Conservation (phyloP, 2,888 invertebrate genomes). For the Chrysolina americana region DNA sequence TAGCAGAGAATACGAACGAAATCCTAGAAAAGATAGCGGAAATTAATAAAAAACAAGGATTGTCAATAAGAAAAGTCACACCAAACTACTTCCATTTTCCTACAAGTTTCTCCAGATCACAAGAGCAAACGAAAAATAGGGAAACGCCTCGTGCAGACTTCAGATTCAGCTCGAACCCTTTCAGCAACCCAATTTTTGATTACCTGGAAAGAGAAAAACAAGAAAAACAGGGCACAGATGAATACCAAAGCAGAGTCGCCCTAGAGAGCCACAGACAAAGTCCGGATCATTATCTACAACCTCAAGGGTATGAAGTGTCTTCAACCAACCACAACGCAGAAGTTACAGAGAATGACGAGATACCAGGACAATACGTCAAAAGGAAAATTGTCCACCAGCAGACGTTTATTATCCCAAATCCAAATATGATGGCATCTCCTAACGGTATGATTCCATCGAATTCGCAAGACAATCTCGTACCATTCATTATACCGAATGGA, state of each 20-base stretch:
- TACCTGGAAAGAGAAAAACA: constrained; percentile 57
- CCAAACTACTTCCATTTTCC: constrained; percentile 57
- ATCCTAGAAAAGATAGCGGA: constrained; percentile 74
- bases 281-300: constrained; percentile 37
- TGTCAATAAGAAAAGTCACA: constrained; percentile 53
- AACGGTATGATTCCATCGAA: not conserved
- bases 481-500: constrained; percentile 8
- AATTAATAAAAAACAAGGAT: constrained; percentile 72
- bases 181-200: constrained; percentile 63
- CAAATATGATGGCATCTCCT: constrained; percentile 36
- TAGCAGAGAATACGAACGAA: constrained; percentile 65
- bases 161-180: constrained; percentile 58
- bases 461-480: constrained; percentile 15
- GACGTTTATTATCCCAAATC: constrained; percentile 58
- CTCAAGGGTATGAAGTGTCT: constrained; percentile 44
- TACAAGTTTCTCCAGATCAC: constrained; percentile 56
- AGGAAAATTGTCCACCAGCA: constrained; percentile 67
- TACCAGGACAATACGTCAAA: constrained; percentile 63
- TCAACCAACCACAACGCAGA: constrained; percentile 50
- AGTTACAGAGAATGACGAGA: constrained; percentile 56
- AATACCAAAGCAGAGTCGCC: constrained; percentile 24
- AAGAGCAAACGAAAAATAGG: constrained; percentile 34
- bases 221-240: constrained; percentile 31
- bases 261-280: constrained; percentile 35
- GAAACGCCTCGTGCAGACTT: constrained; percentile 52